A percentile compares a stretch with the other conserved stretches of the same genome.
Evolutionary conservation across 2,113 vertebrate species (phyloP).

Genomic region (Pollachius pollachius): DNA sequence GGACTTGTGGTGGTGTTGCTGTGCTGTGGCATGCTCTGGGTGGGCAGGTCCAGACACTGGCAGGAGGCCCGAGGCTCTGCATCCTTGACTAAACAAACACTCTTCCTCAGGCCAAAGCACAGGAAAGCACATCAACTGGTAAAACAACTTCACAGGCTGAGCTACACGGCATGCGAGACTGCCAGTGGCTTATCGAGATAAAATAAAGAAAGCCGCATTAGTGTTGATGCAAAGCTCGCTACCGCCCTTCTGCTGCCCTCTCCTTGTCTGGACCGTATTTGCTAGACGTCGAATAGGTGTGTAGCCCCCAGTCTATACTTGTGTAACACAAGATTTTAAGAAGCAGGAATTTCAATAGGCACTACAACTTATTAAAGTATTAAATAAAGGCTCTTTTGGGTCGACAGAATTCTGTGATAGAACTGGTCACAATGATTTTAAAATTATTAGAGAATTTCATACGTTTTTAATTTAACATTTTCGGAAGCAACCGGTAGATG

Average conservation of each 20-base stretch:
- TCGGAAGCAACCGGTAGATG: neutral
- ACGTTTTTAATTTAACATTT: neutral
- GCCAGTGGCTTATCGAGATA: constrained; percentile 1
- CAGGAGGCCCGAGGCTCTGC: constrained; percentile 36
- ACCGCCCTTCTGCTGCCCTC: constrained; percentile 2
- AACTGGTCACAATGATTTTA: too few relatives aligned
- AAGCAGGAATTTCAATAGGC: too few relatives aligned
- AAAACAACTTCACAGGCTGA: constrained; percentile 37
- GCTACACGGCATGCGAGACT: constrained; percentile 12
- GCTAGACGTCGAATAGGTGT: too few relatives aligned
- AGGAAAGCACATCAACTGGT: constrained; percentile 27
- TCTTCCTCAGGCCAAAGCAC: constrained; percentile 46
- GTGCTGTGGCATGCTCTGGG: constrained; percentile 35
- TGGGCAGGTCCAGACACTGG: constrained; percentile 25
- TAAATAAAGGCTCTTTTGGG: neutral
- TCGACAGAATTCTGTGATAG: neutral
- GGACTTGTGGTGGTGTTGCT: constrained; percentile 13
- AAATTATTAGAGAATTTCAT: too few relatives aligned
- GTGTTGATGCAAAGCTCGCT: neutral
- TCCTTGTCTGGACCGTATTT: neutral
- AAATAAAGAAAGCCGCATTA: too few relatives aligned
- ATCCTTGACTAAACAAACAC: constrained; percentile 45
- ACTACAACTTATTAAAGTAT: too few relatives aligned
- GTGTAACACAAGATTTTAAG: too few relatives aligned
- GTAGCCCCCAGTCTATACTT: too few relatives aligned